Evolutionary conservation across 2,797 vertebrate genomes (phyloP).

Genomic region (Atherinosoma microstoma): DNA sequence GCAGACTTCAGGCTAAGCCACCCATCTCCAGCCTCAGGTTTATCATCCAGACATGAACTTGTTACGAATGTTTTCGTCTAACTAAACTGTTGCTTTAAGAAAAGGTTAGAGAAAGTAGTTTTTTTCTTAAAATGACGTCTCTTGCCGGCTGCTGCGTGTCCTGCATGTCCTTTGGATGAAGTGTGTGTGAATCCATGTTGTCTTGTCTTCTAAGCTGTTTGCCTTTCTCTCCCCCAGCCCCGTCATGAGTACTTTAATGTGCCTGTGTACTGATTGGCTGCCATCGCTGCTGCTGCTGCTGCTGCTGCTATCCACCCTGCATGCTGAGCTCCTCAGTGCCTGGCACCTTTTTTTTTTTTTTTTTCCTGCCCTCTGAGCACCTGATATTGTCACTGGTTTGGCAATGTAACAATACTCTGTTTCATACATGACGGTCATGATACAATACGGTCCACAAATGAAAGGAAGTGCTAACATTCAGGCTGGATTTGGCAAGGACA

Average conservation of each 20-base stretch:
- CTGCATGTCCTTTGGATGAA: constrained; percentile 50
- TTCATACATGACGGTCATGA: constrained; percentile 40
- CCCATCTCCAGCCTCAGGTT: not conserved
- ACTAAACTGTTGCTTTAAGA: not conserved
- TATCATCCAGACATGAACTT: not conserved
- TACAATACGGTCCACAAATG: not conserved
- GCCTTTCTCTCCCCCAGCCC: constrained; percentile 92
- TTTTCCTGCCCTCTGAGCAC: constrained; percentile 59
- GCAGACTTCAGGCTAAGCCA: not conserved
- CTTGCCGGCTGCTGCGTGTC: constrained; percentile 34
- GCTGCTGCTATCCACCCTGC: constrained; percentile 84
- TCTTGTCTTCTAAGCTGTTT: constrained; percentile 84
- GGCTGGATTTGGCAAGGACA: not conserved
- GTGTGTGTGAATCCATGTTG: constrained; percentile 39
- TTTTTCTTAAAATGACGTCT: constrained; percentile 3
- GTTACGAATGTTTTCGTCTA: not conserved
- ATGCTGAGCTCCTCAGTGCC: constrained; percentile 87
- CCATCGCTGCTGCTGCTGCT: constrained; percentile 80
- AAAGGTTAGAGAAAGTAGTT: not conserved
- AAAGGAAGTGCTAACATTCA: not conserved
- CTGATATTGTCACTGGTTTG: constrained; percentile 41
- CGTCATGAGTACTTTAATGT: constrained; percentile 99
- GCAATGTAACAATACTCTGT: constrained; percentile 19
- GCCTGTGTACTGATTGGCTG: constrained; percentile 96
- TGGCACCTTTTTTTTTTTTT: constrained; percentile 76